A percentile compares a stretch with the other conserved stretches of the same genome.
Conservation (phyloP, 1,140 invertebrate genomes). For the Macrobrachium rosenbergii region DNA sequence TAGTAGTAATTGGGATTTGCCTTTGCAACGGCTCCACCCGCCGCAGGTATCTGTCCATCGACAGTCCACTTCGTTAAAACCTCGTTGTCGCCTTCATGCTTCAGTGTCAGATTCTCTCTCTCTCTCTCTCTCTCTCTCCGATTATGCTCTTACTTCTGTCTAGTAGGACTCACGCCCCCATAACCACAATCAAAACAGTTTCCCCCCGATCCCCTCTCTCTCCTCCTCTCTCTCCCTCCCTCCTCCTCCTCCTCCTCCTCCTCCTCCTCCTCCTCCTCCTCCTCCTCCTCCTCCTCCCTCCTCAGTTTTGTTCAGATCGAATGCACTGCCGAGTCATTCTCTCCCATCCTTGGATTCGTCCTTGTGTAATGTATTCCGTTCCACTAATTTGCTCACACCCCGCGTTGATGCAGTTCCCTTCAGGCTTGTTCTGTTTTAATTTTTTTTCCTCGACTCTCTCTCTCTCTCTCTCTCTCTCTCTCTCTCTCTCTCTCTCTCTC, state of each 20-base stretch:
- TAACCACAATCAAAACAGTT: not conserved
- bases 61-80: no score
- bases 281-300: not conserved
- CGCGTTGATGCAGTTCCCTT: not conserved
- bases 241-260: not conserved
- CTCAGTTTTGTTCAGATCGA: not conserved
- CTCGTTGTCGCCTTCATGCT: no score
- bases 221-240: not conserved
- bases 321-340: not conserved
- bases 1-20: no score
- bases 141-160: not conserved
- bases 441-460: not conserved
- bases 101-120: not conserved
- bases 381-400: not conserved
- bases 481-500: slow-evolving; percentile 37
- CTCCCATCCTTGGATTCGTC: slow-evolving; percentile 6
- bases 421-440: not conserved
- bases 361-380: slow-evolving; percentile 3
- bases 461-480: slow-evolving; percentile 44
- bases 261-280: not conserved
- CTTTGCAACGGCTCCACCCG: no score
- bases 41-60: no score
- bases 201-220: not conserved
- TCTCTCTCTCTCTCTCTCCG: slow-evolving; percentile 29
- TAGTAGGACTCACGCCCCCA: not conserved